A percentile compares a stretch with the other conserved stretches of the same genome.
Evolutionary conservation across 2,797 vertebrate genomes (phyloP).

Genomic region (Acridotheres tristis): DNA sequence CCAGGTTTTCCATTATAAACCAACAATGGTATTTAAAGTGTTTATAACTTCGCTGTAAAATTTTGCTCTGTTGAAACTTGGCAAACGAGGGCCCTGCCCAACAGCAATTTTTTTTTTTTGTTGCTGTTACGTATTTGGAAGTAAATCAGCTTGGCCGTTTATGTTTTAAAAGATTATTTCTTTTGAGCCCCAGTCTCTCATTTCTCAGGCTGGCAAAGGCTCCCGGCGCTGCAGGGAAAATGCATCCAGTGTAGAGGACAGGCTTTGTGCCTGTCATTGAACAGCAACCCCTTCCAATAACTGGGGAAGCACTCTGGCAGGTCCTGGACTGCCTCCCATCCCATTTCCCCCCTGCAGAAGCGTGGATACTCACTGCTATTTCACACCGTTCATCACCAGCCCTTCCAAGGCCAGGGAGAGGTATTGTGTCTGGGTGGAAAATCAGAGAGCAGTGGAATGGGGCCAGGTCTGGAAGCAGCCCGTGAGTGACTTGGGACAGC

Average conservation of each 20-base stretch:
- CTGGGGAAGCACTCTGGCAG: not conserved
- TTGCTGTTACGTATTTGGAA: conserved; percentile 3
- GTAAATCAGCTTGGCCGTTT: conserved; percentile 54
- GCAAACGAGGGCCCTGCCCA: not conserved
- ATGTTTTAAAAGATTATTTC: conserved; percentile 39
- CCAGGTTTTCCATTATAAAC: conserved; percentile 28
- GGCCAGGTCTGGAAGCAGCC: not conserved
- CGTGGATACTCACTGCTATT: not conserved
- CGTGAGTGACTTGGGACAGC: not conserved
- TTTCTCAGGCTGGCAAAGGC: conserved; percentile 43
- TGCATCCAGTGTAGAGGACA: not conserved
- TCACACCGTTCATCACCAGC: not conserved
- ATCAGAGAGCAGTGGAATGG: not conserved
- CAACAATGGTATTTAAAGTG: conserved; percentile 37
- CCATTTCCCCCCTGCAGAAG: not conserved
- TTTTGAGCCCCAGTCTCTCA: conserved; percentile 22
- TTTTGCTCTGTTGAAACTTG: conserved; percentile 45
- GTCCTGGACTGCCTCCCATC: not conserved
- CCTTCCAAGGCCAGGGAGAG: not conserved
- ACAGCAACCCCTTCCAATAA: not conserved
- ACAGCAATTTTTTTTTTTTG: conserved; percentile 16
- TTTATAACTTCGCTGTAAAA: conserved; percentile 46
- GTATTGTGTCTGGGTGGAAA: not conserved
- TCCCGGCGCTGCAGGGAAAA: not conserved
- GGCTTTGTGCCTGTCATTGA: conserved; percentile 34